Evolutionary conservation across 2,797 vertebrate species (phyloP).

Genomic region (Aselliscus stoliczkanus): DNA sequence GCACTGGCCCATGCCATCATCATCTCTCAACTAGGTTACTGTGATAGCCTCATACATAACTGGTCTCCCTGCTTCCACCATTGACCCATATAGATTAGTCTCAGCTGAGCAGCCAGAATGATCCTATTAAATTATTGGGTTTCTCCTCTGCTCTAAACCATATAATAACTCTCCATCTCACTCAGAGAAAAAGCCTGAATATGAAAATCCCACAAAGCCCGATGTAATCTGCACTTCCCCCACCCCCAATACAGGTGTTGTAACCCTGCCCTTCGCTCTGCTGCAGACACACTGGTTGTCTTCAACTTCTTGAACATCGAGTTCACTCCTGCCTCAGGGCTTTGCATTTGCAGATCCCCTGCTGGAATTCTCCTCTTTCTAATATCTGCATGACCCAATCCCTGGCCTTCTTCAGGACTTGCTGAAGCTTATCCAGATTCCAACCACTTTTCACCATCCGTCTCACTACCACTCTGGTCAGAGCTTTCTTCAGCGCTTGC

Average conservation of each 20-base stretch:
- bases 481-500: not conserved
- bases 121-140: not conserved
- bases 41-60: not conserved
- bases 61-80: not conserved
- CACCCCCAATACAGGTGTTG: too few species aligned
- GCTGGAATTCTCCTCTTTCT: not conserved
- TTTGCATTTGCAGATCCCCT: not conserved
- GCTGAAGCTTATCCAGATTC: not conserved
- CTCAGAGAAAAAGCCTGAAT: not conserved
- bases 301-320: not conserved
- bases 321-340: not conserved
- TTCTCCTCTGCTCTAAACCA: not conserved
- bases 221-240: not conserved
- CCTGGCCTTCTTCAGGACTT: not conserved
- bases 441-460: not conserved
- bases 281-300: not conserved
- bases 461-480: not conserved
- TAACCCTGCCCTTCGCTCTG: not conserved
- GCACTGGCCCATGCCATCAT: not conserved
- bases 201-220: not conserved
- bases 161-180: not conserved
- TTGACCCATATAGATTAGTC: not conserved
- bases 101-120: not conserved
- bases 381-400: not conserved
- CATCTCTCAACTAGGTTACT: not conserved